phyloP scores from a whole-genome alignment of 2,888 invertebrate genomes.

The Caenorhabditis japonica region DNA sequence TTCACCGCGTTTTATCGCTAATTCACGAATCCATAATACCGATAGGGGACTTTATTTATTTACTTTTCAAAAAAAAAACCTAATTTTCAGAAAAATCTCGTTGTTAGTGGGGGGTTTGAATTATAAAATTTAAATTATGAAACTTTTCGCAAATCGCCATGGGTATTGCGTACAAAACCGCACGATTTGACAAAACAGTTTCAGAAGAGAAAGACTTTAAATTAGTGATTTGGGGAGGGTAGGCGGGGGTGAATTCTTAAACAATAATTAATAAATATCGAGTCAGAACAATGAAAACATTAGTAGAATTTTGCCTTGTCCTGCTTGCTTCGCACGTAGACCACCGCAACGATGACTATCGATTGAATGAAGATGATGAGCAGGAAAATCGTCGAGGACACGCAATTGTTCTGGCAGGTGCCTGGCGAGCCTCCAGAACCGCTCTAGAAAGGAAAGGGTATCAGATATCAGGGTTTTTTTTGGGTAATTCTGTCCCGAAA shows the following conservation, averaged over 20 bases:
- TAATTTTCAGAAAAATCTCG: conserved; percentile 18
- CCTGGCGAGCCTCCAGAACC: conserved; percentile 25
- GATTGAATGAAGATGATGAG: conserved; percentile 67
- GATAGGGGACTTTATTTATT: conserved; percentile 22
- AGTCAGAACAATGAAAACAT: not conserved
- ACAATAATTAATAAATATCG: not conserved
- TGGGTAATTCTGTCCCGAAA: too few species aligned
- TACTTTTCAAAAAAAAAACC: conserved; percentile 3
- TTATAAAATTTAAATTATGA: not conserved
- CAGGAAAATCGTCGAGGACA: conserved; percentile 69
- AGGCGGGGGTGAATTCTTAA: conserved; percentile 5
- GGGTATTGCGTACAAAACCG: conserved; percentile 27
- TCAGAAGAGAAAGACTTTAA: conserved; percentile 7
- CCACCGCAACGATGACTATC: conserved; percentile 67
- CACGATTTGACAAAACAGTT: conserved; percentile 26
- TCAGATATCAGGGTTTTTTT: too few species aligned
- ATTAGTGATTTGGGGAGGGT: too few species aligned
- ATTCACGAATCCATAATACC: too few species aligned
- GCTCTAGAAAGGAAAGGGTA: conserved; percentile 20
- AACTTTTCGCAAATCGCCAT: not conserved
- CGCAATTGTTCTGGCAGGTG: conserved; percentile 61
- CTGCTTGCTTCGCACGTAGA: conserved; percentile 72
- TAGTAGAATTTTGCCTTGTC: conserved; percentile 77
- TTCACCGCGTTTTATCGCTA: too few species aligned
- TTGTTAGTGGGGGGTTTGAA: conserved; percentile 2